These are phyloP conservation scores for Conger conger DNA, from an alignment of 2,113 vertebrate species.

Conservation along the genomic window DNA sequence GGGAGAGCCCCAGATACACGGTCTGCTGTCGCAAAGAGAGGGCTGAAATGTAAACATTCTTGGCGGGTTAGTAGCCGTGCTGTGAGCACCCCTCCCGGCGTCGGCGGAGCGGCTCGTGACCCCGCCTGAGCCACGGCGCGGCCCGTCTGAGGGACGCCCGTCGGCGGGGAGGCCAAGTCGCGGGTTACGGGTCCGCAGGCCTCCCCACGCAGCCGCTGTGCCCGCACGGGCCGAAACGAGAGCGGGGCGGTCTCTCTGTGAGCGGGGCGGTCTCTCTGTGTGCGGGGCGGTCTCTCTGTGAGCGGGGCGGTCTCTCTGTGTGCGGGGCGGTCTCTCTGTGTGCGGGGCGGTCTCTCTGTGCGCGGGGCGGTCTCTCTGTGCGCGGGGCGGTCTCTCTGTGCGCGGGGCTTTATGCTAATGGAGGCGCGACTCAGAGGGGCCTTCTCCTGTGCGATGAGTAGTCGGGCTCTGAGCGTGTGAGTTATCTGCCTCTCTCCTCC, in stretches of 20 bases:
- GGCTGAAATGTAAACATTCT: neutral
- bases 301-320: too few species aligned
- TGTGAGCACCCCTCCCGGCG: neutral
- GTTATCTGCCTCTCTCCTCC: slow-evolving; percentile 41
- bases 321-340: too few species aligned
- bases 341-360: too few species aligned
- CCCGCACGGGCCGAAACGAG: too few species aligned
- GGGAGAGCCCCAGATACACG: neutral
- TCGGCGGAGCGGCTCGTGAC: neutral
- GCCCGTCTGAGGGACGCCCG: neutral
- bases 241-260: too few species aligned
- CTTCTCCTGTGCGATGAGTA: slow-evolving; percentile 56
- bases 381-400: neutral
- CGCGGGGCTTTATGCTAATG: neutral
- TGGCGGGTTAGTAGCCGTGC: neutral
- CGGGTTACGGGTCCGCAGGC: too few species aligned
- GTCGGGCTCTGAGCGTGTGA: slow-evolving; percentile 50
- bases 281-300: too few species aligned
- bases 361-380: too few species aligned
- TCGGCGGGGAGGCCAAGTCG: too few species aligned
- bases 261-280: too few species aligned
- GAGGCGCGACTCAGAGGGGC: slow-evolving; percentile 46
- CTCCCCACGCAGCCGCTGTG: too few species aligned
- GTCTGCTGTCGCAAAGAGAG: neutral
- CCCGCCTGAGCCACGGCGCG: neutral